Evolutionary conservation across 2,888 invertebrate species (phyloP).

Genomic region (Callosobruchus maculatus): DNA sequence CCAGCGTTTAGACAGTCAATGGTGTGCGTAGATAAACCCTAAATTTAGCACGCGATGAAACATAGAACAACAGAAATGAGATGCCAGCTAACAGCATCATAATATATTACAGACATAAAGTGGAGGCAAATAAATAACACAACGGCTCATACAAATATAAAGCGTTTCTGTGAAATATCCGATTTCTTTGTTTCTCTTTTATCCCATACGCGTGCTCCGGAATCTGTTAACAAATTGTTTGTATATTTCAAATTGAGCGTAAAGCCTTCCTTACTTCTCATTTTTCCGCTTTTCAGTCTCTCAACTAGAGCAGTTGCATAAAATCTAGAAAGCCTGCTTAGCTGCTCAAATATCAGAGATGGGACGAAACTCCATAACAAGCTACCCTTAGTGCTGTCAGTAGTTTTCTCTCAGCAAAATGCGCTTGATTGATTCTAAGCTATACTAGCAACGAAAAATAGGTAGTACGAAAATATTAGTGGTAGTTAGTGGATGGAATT

Average conservation of each 20-base stretch:
- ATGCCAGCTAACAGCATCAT: background rate
- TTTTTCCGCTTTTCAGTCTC: background rate
- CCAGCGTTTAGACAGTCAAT: too few species aligned
- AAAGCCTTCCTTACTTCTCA: background rate
- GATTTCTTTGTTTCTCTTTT: background rate
- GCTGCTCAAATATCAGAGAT: too few species aligned
- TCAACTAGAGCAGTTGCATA: background rate
- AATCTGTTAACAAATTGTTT: background rate
- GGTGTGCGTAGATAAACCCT: background rate
- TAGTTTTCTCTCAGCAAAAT: too few species aligned
- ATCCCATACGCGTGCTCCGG: background rate
- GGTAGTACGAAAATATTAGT: too few species aligned
- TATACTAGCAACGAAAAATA: too few species aligned
- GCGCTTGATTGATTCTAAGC: too few species aligned
- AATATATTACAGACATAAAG: background rate
- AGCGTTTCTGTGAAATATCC: background rate
- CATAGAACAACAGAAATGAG: background rate
- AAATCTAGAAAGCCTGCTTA: background rate
- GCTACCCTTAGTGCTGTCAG: too few species aligned
- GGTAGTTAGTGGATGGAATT: too few species aligned
- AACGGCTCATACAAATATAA: background rate
- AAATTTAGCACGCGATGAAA: background rate
- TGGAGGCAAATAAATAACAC: background rate
- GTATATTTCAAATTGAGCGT: background rate
- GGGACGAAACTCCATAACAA: too few species aligned